Evolutionary conservation across 2,888 invertebrate species (phyloP).

Genomic region (Drosophila borborema): DNA sequence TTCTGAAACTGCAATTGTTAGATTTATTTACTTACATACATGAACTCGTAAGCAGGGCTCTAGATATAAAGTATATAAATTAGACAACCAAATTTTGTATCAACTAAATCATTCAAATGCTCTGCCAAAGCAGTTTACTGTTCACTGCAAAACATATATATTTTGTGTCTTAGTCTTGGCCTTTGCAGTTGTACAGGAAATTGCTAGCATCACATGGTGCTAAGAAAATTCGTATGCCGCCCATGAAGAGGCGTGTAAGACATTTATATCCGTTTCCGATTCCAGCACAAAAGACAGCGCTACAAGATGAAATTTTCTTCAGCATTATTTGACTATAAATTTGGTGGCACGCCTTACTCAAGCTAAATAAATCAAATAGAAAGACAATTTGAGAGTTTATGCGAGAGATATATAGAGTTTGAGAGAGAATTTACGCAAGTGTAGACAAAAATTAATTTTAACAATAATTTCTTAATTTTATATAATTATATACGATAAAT

Average conservation of each 20-base stretch:
- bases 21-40: background rate
- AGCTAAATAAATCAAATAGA: background rate
- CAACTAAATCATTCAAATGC: too few relatives aligned
- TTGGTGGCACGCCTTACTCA: background rate
- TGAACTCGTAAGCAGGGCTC: background rate
- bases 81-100: too few relatives aligned
- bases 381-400: background rate
- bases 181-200: background rate
- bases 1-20: background rate
- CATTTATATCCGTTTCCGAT: conserved; percentile 3
- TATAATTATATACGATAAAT: too few relatives aligned
- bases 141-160: too few relatives aligned
- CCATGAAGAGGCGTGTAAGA: background rate
- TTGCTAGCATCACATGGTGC: background rate
- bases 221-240: background rate
- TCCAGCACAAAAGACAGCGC: background rate
- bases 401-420: background rate
- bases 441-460: background rate
- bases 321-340: conserved; percentile 1
- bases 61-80: background rate
- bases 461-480: background rate
- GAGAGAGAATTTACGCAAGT: background rate
- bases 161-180: too few relatives aligned
- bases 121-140: too few relatives aligned
- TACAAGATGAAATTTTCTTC: background rate